Evolutionary conservation across 2,113 vertebrate genomes (phyloP).

Genomic region (Laterallus jamaicensis): DNA sequence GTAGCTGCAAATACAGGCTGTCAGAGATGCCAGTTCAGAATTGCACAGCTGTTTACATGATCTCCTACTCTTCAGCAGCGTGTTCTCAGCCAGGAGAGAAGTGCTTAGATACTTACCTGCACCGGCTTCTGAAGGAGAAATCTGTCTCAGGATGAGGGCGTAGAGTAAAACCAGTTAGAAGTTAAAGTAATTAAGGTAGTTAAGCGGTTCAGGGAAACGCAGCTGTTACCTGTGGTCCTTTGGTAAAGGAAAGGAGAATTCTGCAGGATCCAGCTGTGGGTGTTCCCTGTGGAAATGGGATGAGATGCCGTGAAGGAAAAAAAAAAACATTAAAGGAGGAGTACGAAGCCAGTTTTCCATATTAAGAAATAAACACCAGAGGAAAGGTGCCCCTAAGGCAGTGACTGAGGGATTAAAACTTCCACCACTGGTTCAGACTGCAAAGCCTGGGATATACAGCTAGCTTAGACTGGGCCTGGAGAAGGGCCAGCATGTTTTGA

Average conservation of each 20-base stretch:
- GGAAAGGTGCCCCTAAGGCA: neutral
- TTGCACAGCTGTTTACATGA: neutral
- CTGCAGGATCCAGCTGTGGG: neutral
- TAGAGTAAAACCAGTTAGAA: neutral
- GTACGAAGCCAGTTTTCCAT: neutral
- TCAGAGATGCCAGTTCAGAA: neutral
- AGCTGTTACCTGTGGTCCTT: neutral
- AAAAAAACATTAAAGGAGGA: neutral
- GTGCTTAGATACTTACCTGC: neutral
- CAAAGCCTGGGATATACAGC: neutral
- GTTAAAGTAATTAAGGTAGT: neutral
- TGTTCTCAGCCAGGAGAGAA: neutral
- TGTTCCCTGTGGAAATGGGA: neutral
- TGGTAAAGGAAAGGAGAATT: neutral
- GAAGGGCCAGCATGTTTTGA: neutral
- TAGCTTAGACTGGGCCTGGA: neutral
- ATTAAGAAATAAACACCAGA: neutral
- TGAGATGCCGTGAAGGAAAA: conserved; percentile 9
- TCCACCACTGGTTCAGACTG: neutral
- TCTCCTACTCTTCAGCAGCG: neutral
- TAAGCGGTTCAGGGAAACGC: neutral
- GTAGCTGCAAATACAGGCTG: neutral
- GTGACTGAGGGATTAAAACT: neutral
- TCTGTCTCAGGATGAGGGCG: neutral
- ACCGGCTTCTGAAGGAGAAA: neutral